phyloP scores from a whole-genome alignment of 2,113 vertebrate genomes.

The Leptocoma aspasia region DNA sequence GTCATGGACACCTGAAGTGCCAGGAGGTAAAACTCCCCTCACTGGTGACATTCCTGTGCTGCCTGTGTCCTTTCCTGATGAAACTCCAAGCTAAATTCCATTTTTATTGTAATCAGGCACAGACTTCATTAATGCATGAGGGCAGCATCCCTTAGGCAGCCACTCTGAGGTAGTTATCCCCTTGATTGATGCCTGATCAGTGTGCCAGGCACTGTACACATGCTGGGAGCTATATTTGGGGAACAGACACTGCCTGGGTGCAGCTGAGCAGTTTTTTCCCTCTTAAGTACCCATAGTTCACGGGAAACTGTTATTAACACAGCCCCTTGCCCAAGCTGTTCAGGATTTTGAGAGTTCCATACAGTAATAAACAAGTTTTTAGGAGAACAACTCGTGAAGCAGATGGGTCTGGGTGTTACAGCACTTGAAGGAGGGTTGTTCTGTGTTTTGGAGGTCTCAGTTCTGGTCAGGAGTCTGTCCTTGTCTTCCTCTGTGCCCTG shows the following conservation, averaged over 20 bases:
- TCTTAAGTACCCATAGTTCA: not conserved
- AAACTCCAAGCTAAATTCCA: not conserved
- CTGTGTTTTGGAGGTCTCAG: not conserved
- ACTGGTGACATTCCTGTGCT: not conserved
- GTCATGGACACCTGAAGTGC: not conserved
- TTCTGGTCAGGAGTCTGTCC: not conserved
- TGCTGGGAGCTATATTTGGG: not conserved
- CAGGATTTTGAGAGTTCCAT: not conserved
- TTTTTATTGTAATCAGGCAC: not conserved
- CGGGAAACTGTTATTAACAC: not conserved
- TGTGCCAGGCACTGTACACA: not conserved
- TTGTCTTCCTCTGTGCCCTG: not conserved
- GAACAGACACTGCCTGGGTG: not conserved
- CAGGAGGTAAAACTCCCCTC: not conserved
- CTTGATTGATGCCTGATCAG: not conserved
- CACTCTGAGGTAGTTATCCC: not conserved
- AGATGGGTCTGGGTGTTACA: not conserved
- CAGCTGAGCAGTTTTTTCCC: not conserved
- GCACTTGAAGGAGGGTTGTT: not conserved
- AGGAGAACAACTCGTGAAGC: not conserved
- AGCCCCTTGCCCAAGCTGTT: not conserved
- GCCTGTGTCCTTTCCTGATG: not conserved
- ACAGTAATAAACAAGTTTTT: not conserved
- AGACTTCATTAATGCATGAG: not conserved
- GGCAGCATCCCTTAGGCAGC: not conserved